phyloP scores from a whole-genome alignment of 2,797 vertebrate species.

The Poeciliopsis infans region DNA sequence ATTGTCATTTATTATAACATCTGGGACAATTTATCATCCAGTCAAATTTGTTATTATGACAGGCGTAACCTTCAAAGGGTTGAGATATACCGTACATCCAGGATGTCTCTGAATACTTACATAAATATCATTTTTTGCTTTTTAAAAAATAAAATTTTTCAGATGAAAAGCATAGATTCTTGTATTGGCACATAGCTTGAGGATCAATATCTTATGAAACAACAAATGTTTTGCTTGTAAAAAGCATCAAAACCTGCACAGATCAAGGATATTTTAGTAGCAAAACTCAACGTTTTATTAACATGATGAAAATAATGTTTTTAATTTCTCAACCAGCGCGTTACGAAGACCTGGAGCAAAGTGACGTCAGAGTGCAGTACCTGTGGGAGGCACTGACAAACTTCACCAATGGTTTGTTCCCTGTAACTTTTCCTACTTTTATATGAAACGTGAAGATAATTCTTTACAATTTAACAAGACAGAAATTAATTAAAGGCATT shows the following conservation, averaged over 20 bases:
- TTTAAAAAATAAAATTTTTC: too few relatives aligned
- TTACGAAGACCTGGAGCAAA: slow-evolving; percentile 92
- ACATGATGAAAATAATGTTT: background rate
- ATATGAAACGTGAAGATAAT: background rate
- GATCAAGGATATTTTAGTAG: background rate
- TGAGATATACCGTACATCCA: background rate
- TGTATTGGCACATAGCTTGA: background rate
- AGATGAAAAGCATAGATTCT: background rate
- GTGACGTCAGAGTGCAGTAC: slow-evolving; percentile 91
- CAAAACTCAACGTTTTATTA: background rate
- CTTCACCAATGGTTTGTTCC: slow-evolving; percentile 92
- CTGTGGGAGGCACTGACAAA: slow-evolving; percentile 96
- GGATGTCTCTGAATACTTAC: too few relatives aligned
- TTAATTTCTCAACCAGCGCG: slow-evolving; percentile 79
- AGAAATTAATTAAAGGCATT: background rate
- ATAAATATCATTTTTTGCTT: too few relatives aligned
- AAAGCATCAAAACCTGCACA: background rate
- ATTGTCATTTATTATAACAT: too few relatives aligned
- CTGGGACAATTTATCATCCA: too few relatives aligned
- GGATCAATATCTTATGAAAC: background rate
- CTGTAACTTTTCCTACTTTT: background rate
- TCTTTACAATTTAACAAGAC: background rate
- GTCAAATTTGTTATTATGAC: too few relatives aligned
- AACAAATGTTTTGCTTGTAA: background rate
- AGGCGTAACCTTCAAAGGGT: too few relatives aligned